Evolutionary conservation across 2,888 invertebrate species (phyloP).

Genomic region (Saturnia pavonia): DNA sequence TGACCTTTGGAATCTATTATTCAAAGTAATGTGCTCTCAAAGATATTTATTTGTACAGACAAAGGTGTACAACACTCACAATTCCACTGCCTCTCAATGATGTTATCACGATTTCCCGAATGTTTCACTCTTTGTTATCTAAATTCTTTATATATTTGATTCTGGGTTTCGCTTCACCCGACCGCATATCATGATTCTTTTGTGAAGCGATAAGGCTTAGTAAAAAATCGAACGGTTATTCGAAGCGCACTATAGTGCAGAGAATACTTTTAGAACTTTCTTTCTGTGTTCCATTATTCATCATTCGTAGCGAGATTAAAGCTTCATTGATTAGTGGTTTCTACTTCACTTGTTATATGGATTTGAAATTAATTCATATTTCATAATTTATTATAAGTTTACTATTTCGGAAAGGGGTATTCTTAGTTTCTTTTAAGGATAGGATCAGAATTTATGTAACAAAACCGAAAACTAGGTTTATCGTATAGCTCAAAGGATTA

Average conservation of each 20-base stretch:
- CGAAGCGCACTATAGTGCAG: constrained; percentile 38
- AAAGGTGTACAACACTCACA: constrained; percentile 71
- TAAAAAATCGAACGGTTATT: constrained; percentile 61
- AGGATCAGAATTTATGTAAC: no score
- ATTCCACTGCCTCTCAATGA: constrained; percentile 75
- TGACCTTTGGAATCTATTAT: not conserved
- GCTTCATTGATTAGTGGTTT: not conserved
- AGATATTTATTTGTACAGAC: constrained; percentile 67
- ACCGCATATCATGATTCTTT: constrained; percentile 71
- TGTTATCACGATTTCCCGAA: constrained; percentile 74
- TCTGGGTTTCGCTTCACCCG: constrained; percentile 64
- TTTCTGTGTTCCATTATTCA: not conserved
- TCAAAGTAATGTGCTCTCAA: constrained; percentile 8
- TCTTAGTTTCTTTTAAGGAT: no score
- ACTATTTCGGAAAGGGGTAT: no score
- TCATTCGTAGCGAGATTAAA: not conserved
- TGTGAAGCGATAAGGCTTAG: constrained; percentile 60
- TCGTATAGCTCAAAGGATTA: no score
- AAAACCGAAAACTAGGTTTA: no score
- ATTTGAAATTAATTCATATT: not conserved
- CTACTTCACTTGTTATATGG: not conserved
- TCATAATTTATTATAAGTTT: no score
- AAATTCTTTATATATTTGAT: constrained; percentile 72
- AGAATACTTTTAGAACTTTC: not conserved
- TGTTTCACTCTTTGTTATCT: constrained; percentile 74